Evolutionary conservation across 2,113 vertebrate species (phyloP), one percentile per base, ranked within the genome.

Genomic region (Strix aluco): DNA sequence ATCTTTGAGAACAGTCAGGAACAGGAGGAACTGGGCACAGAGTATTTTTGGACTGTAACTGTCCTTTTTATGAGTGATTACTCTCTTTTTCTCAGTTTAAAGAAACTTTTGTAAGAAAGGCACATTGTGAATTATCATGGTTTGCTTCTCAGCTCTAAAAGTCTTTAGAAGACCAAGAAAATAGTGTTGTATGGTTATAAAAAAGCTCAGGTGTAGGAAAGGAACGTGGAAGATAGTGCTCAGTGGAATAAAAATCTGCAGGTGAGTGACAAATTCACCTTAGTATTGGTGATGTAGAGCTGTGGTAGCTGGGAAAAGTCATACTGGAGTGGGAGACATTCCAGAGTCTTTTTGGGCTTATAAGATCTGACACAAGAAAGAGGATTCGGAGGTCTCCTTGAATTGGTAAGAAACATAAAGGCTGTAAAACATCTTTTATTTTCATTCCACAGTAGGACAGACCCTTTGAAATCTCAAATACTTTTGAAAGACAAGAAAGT

Each of bases 401-500:
- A 23, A 5, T 6, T 30, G 77, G 13, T 34, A 11, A 71, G 72
- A 89, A 81, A 83, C 29, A n/a, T 88, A 88, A 86, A 81, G 51
- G 69, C 81, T 89, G 17, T 51, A 40, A 81, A 89, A 20, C n/a
- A 40, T 51, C 26, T 79, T 59, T 59, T 71, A 23, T 88, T 73
- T 88, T 74, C 86, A 62, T 77, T 79, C 66, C 44, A 4, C 59
- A 38, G 26, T 46, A 29, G 49, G 51, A 58, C 55, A 67, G 59
- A 55, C 42, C 26, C 62, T 80, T 62, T 59, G 87, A 82, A 90
- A 95, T 51, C 78, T 38, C 58, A 82, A 58, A 67, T 59, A 25
- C 40, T 86, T 94, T 15, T 82, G 66, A 54, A 59, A 91, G 87
- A 15, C 70, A 54, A 73, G 58, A 42, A 80, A 90, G 71, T 44